These are phyloP conservation scores for Ameiurus melas DNA, from an alignment of 2,113 vertebrate species.

Conservation along the genomic window DNA sequence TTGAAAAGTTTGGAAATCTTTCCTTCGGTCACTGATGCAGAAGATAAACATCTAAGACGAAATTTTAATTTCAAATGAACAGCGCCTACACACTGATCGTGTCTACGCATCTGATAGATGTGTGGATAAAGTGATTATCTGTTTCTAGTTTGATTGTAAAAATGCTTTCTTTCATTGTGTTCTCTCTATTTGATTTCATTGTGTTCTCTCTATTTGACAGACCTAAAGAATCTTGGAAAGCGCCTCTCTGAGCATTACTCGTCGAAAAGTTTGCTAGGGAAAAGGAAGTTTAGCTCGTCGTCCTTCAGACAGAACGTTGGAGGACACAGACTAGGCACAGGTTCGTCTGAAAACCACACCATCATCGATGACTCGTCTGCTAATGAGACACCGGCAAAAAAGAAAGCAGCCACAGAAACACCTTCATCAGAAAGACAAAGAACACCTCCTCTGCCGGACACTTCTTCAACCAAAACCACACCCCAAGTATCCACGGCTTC, in stretches of 20 bases:
- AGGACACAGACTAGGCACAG: constrained; percentile 20
- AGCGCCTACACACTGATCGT: background rate
- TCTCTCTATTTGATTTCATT: background rate
- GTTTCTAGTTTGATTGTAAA: background rate
- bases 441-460: background rate
- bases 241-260: constrained; percentile 16
- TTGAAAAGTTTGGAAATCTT: background rate
- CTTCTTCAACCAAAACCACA: constrained; percentile 27
- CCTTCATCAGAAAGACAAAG: constrained; percentile 37
- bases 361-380: constrained; percentile 36
- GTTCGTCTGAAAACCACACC: constrained; percentile 7
- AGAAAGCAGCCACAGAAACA: constrained; percentile 28
- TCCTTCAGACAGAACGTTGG: constrained; percentile 42
- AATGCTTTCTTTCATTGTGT: background rate
- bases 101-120: background rate
- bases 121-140: background rate
- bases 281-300: constrained; percentile 60
- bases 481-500: background rate
- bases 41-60: background rate
- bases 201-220: background rate
- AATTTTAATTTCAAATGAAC: background rate
- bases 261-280: constrained; percentile 31
- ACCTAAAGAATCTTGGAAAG: constrained; percentile 54
- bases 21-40: background rate
- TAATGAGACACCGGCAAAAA: constrained; percentile 45